A percentile compares a stretch with the other conserved stretches of the same genome.
Evolutionary conservation across 92 coral and sea anemone species (phyloP).

Genomic region (Heteractis magnifica): DNA sequence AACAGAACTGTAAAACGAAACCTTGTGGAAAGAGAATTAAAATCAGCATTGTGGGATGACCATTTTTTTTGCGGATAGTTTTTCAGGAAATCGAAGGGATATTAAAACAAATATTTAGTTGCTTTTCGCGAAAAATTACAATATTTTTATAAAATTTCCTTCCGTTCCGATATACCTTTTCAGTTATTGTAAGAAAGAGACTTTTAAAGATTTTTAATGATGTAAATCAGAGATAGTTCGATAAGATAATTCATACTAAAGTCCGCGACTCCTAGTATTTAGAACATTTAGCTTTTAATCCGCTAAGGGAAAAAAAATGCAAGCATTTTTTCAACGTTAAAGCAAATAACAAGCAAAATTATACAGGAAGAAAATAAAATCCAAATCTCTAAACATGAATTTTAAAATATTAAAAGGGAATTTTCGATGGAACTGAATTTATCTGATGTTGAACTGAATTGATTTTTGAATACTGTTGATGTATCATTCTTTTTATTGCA

Average conservation of each 20-base stretch:
- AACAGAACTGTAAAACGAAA: neutral
- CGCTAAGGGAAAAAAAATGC: neutral
- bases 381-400: no score
- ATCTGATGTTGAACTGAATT: neutral
- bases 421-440: neutral
- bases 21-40: neutral
- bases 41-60: neutral
- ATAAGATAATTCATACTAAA: neutral
- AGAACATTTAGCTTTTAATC: neutral
- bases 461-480: neutral
- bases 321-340: no score
- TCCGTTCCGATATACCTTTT: neutral
- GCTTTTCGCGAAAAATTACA: neutral
- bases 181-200: neutral
- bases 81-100: neutral
- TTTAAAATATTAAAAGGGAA: neutral
- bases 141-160: no score
- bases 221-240: neutral
- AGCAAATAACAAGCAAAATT: no score
- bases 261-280: neutral
- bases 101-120: no score
- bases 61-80: neutral
- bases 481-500: neutral
- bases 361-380: no score
- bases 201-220: neutral